Percentiles rank a stretch among this genome's conserved stretches.
phyloP scores from a whole-genome alignment of 2,113 vertebrate species.

The Danionella cerebrum region DNA sequence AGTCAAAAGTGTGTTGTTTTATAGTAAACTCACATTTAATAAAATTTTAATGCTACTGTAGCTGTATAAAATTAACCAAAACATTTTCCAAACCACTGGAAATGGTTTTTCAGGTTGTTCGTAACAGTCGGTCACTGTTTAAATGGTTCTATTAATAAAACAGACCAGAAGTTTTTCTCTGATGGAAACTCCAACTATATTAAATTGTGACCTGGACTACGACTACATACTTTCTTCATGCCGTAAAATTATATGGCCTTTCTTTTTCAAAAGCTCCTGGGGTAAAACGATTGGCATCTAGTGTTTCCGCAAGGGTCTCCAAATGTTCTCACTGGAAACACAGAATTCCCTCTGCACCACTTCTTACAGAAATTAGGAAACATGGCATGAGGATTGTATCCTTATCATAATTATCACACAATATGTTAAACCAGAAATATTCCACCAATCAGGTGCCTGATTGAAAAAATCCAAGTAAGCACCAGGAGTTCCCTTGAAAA shows the following conservation, averaged over 20 bases:
- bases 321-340: conserved; percentile 1
- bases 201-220: background rate
- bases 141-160: background rate
- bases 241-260: background rate
- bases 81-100: conserved; percentile 22
- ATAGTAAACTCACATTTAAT: too few species aligned
- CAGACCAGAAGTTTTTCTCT: background rate
- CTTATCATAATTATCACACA: too few species aligned
- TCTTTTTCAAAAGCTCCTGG: background rate
- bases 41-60: too few species aligned
- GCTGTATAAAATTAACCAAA: background rate
- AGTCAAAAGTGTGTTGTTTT: too few species aligned
- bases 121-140: background rate
- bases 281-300: background rate
- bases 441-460: background rate
- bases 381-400: too few species aligned
- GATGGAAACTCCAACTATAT: background rate
- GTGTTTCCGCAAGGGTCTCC: background rate
- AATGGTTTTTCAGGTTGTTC: conserved; percentile 12
- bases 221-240: conserved; percentile 1
- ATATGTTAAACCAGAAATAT: too few species aligned
- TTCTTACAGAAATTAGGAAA: too few species aligned
- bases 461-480: background rate
- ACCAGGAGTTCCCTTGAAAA: background rate
- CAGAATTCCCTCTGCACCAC: background rate